Percentiles rank a stretch among this genome's conserved stretches.
These are phyloP conservation scores for Sipha flava DNA, from an alignment of 1,140 invertebrate genomes.

Conservation along the genomic window DNA sequence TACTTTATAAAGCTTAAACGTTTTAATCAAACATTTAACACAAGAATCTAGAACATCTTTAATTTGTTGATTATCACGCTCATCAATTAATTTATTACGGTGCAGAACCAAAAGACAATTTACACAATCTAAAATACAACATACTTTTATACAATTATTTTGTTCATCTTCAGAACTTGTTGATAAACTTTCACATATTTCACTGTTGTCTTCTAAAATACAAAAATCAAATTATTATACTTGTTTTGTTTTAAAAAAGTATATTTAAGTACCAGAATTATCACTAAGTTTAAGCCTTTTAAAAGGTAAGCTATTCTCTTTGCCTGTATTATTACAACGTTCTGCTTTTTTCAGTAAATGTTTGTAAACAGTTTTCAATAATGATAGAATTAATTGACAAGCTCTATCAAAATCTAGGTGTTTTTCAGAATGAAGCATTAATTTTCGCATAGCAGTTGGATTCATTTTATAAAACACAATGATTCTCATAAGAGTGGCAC, in stretches of 20 bases:
- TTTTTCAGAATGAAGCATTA: constrained; percentile 10
- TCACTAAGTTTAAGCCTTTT: not conserved
- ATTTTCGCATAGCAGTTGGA: not conserved
- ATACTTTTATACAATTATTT: not conserved
- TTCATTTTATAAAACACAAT: constrained; percentile 5
- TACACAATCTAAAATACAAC: constrained; percentile 13
- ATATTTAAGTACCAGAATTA: not conserved
- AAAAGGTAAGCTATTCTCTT: not conserved
- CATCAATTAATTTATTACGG: not conserved
- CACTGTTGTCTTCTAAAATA: not conserved
- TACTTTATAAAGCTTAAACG: not conserved
- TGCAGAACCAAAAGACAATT: not conserved
- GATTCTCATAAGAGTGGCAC: not conserved
- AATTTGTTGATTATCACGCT: not conserved
- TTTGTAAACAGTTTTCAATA: not conserved
- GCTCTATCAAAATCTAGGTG: not conserved
- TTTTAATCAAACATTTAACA: not conserved
- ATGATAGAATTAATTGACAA: constrained; percentile 11
- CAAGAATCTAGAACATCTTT: not conserved
- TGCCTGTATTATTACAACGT: not conserved
- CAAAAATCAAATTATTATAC: not conserved
- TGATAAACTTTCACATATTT: not conserved
- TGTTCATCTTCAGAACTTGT: not conserved
- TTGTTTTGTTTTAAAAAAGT: not conserved
- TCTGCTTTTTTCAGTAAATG: not conserved